Conservation (phyloP, 1,140 invertebrate species). For the Hormaphis cornu region DNA sequence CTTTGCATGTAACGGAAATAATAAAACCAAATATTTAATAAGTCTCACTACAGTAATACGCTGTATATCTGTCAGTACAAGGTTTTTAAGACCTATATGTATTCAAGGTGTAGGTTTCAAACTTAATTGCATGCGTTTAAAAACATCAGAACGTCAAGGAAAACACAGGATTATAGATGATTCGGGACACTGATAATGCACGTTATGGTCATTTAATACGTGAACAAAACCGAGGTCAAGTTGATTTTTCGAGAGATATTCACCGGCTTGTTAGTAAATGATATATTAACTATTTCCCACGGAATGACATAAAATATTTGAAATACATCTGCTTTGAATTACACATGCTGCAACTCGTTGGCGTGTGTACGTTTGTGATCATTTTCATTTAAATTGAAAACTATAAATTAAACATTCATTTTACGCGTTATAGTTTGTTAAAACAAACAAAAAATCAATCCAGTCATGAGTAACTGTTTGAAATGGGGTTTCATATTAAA, state of each 20-base stretch:
- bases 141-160: neutral
- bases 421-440: no score
- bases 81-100: neutral
- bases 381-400: no score
- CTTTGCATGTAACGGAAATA: no score
- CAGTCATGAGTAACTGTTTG: no score
- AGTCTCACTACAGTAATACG: no score
- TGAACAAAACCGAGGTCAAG: slow-evolving; percentile 3
- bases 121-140: neutral
- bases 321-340: no score
- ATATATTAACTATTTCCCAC: neutral
- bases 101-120: neutral
- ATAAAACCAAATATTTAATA: no score
- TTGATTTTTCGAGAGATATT: neutral
- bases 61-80: neutral
- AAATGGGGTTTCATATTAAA: no score
- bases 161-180: neutral
- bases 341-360: no score
- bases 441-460: no score
- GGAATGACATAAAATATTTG: neutral
- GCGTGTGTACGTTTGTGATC: no score
- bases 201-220: neutral
- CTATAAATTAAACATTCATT: no score
- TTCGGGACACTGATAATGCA: neutral
- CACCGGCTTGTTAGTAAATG: neutral